A percentile compares a stretch with the other conserved stretches of the same genome.
Evolutionary conservation across 2,113 vertebrate genomes (phyloP).

Genomic region (Lipophrys pholis): DNA sequence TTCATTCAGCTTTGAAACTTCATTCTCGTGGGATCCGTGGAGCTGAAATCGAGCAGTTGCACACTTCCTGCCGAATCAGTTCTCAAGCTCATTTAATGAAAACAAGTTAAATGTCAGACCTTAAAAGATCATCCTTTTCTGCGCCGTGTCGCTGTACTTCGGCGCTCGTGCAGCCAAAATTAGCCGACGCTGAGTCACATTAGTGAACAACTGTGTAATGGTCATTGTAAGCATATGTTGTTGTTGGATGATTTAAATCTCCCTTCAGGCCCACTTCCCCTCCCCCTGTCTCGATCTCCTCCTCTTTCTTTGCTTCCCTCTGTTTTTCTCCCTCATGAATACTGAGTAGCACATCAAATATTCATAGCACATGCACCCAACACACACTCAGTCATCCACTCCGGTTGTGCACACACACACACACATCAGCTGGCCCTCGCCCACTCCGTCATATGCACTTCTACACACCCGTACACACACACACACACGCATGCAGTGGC

Average conservation of each 20-base stretch:
- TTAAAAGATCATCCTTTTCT: neutral
- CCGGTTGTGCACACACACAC: neutral
- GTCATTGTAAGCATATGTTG: constrained; percentile 42
- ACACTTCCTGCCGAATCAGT: too few species aligned
- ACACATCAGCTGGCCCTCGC: neutral
- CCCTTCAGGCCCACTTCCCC: constrained; percentile 28
- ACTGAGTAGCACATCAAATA: constrained; percentile 69
- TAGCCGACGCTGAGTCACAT: constrained; percentile 22
- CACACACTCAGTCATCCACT: constrained; percentile 11
- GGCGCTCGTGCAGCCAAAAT: neutral
- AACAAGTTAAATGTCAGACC: neutral
- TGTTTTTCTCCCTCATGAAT: constrained; percentile 65
- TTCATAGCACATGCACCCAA: constrained; percentile 49
- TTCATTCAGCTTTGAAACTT: neutral
- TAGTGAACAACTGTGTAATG: constrained; percentile 27
- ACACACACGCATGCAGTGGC: constrained; percentile 2
- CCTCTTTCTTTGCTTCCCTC: constrained; percentile 46
- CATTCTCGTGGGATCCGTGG: neutral
- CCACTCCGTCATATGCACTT: constrained; percentile 40
- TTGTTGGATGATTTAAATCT: constrained; percentile 52
- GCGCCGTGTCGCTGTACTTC: neutral
- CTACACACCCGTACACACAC: constrained; percentile 36
- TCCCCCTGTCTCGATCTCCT: constrained; percentile 22
- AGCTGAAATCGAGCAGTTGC: neutral
- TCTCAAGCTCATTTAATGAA: neutral